Evolutionary conservation across 2,113 vertebrate species (phyloP), one percentile per base, ranked within the genome.

Genomic region (Gadus chalcogrammus): DNA sequence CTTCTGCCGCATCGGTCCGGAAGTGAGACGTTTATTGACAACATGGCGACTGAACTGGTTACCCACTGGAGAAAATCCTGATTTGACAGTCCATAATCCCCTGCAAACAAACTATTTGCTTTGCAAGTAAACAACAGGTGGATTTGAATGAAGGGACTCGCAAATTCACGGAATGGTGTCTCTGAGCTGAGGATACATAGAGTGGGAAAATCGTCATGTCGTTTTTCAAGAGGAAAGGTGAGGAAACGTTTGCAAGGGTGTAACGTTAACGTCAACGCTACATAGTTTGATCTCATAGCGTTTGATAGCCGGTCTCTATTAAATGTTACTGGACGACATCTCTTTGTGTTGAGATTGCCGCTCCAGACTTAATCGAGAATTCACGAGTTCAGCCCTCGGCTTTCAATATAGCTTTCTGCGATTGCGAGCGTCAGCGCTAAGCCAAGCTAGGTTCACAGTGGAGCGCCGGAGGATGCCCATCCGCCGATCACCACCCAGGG

Each of bases 171-270:
- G 82, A 85, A 90, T 84, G 92, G 81, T 84, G 85, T 87, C 84
- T 87, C 71, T 84, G 85, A 93, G 90, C 87, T 82, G 90, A 90
- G 83, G 79, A 81, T 81, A 79, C 74, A 71, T 80, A 69, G 83
- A 88, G 86, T 70, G 74, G 77, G 62, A 81, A 75, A 71, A 78
- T 77, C 89, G 87, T 89, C 91, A 95, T 95, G 94, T 94, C 94
- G 88, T 94, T 95, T 90, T 95, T 94, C 87, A 93, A 91, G 90
- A 91, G 94, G 89, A 94, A 93, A 95, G 94, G 94, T 93, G 88
- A 93, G 92, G 81, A 87, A 83, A 82, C 83, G 72, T 55, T 15
- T 65, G 71, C 62, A 53, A 22, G 62, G 67, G 79, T 82, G 78
- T 81, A 67, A 61, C 82, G 79, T 82, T 79, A 74, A 78, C 66